Percentiles rank a stretch among this genome's conserved stretches.
Evolutionary conservation across 2,797 vertebrate species (phyloP).

Genomic region (Sebastes baramenuke): DNA sequence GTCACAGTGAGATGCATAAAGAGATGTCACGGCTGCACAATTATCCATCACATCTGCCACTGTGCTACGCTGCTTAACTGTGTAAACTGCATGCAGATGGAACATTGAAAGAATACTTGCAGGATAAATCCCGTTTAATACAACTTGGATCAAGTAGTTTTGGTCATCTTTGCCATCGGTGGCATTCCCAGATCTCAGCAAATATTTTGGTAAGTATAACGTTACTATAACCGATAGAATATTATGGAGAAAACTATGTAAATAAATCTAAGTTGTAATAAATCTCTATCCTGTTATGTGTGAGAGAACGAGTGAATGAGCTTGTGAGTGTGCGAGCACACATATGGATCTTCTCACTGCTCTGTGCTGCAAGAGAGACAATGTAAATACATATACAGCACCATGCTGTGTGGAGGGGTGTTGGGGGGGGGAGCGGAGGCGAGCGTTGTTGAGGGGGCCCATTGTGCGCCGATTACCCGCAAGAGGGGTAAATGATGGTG

Average conservation of each 20-base stretch:
- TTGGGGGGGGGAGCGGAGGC: slow-evolving; percentile 11
- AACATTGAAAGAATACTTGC: background rate
- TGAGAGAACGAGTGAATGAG: background rate
- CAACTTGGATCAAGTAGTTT: background rate
- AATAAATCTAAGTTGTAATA: background rate
- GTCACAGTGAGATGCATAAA: background rate
- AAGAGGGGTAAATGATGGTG: slow-evolving; percentile 59
- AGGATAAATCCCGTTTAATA: background rate
- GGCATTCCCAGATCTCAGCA: background rate
- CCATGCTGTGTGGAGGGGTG: slow-evolving; percentile 35
- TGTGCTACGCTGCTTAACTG: background rate
- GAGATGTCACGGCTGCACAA: background rate
- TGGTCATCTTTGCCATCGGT: background rate
- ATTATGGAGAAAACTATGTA: background rate
- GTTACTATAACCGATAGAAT: background rate
- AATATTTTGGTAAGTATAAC: background rate
- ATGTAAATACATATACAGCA: slow-evolving; percentile 36
- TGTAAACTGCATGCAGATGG: background rate
- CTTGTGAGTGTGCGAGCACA: background rate
- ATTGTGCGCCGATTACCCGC: slow-evolving; percentile 65
- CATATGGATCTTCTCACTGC: background rate
- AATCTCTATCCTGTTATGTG: background rate
- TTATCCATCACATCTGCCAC: background rate
- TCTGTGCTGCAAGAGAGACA: slow-evolving; percentile 27
- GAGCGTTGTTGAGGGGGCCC: slow-evolving; percentile 53